phyloP scores from a whole-genome alignment of 2,797 vertebrate genomes.

The Lacerta viridis region DNA sequence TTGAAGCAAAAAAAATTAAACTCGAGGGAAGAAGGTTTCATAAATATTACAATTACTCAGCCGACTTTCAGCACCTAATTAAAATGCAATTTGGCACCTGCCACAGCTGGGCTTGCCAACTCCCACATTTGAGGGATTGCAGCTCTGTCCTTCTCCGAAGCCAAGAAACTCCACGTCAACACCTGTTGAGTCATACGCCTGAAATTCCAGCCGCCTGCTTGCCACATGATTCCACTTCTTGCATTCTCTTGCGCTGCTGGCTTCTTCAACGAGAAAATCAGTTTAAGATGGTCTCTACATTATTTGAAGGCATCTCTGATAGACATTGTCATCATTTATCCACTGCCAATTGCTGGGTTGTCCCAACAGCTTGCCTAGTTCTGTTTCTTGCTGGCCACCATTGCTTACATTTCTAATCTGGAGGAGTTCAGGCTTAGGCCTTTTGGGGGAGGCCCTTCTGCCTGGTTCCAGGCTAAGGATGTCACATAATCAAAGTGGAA shows the following conservation, averaged over 20 bases:
- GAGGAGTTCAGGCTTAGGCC: no score
- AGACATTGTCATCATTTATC: no score
- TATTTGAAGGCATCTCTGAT: no score
- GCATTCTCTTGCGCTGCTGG: constrained; percentile 1
- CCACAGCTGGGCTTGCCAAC: background rate
- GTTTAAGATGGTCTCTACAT: no score
- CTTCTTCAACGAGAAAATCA: background rate
- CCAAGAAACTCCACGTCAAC: constrained; percentile 13
- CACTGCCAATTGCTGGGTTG: no score
- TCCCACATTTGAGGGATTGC: constrained; percentile 15
- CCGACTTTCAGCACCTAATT: constrained; percentile 46
- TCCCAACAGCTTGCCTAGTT: no score
- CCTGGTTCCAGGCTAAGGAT: no score
- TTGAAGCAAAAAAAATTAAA: background rate
- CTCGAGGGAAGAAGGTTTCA: constrained; percentile 14
- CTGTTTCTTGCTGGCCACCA: no score
- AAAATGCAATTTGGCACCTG: constrained; percentile 37
- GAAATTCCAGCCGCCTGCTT: background rate
- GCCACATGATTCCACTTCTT: background rate
- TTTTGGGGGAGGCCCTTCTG: no score
- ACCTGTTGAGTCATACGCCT: constrained; percentile 24
- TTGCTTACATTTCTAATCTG: no score
- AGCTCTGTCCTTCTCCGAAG: constrained; percentile 21
- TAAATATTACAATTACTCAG: constrained; percentile 31
- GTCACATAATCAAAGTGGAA: no score